Conservation (phyloP, 2,113 vertebrate species). For the Salvelinus namaycush region DNA sequence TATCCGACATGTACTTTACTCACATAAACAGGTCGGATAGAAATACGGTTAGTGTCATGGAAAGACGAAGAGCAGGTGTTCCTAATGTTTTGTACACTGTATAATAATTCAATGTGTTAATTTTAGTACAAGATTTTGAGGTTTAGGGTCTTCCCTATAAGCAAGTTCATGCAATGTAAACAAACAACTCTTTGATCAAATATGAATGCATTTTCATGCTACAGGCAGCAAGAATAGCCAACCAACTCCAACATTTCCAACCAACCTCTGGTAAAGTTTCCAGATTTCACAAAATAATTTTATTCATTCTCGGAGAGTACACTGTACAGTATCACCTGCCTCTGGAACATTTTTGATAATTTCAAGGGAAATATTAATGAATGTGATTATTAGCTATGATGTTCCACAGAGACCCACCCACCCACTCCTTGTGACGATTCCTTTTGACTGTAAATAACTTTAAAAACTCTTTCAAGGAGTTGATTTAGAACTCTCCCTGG, state of each 20-base stretch:
- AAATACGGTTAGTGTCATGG: no score
- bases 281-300: neutral
- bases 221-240: neutral
- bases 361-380: conserved; percentile 37
- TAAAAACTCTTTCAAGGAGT: conserved; percentile 17
- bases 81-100: no score
- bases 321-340: conserved; percentile 11
- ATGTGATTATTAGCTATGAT: conserved; percentile 23
- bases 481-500: conserved; percentile 37
- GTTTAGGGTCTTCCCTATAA: neutral
- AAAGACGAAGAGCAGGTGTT: no score
- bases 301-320: neutral
- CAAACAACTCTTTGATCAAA: neutral
- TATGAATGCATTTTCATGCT: neutral
- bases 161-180: neutral
- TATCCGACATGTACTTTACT: no score
- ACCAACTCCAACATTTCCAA: neutral
- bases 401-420: conserved; percentile 30
- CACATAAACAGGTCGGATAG: no score
- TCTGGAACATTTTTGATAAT: conserved; percentile 45
- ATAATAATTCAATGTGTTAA: no score
- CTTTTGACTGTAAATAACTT: conserved; percentile 17
- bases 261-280: neutral
- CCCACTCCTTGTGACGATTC: conserved; percentile 39
- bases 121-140: no score